Percentiles rank a stretch among this genome's conserved stretches.
Evolutionary conservation across 2,888 invertebrate genomes (phyloP).

Genomic region (Rhagonycha lutea): DNA sequence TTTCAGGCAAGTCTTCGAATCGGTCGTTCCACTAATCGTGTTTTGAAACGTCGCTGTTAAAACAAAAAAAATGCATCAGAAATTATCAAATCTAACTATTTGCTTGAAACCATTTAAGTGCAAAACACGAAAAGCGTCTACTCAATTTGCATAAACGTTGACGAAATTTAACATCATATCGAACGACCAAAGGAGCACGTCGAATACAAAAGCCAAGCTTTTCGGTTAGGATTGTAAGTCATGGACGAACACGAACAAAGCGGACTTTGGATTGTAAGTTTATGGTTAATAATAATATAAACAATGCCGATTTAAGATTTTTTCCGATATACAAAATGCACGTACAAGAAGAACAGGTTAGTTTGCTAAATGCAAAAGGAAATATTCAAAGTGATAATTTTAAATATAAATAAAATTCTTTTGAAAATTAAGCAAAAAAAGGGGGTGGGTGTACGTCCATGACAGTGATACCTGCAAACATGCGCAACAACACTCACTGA

Average conservation of each 20-base stretch:
- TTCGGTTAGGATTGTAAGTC: slow-evolving; percentile 14
- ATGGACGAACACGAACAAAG: slow-evolving; percentile 17
- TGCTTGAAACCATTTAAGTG: slow-evolving; percentile 25
- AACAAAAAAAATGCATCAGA: slow-evolving; percentile 15
- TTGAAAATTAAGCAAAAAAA: not conserved
- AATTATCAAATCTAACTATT: not conserved
- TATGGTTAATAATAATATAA: not conserved
- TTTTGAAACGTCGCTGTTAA: slow-evolving; percentile 60
- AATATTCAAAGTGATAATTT: too few species aligned
- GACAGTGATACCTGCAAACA: slow-evolving; percentile 29
- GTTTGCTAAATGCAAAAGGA: not conserved
- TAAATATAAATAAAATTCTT: not conserved
- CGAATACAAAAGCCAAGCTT: slow-evolving; percentile 26
- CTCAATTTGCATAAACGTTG: slow-evolving; percentile 26
- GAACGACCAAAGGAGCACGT: slow-evolving; percentile 15
- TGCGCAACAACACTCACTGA: slow-evolving; percentile 66
- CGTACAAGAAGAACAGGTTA: not conserved
- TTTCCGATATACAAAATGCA: not conserved
- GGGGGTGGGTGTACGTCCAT: slow-evolving; percentile 20
- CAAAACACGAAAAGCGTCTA: slow-evolving; percentile 37
- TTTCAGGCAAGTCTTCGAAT: slow-evolving; percentile 67
- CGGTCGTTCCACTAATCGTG: slow-evolving; percentile 56
- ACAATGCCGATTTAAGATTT: not conserved
- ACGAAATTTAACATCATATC: slow-evolving; percentile 19
- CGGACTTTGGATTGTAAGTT: not conserved